Conservation (phyloP, 2,113 vertebrate genomes). For the Gracilinanus agilis region DNA sequence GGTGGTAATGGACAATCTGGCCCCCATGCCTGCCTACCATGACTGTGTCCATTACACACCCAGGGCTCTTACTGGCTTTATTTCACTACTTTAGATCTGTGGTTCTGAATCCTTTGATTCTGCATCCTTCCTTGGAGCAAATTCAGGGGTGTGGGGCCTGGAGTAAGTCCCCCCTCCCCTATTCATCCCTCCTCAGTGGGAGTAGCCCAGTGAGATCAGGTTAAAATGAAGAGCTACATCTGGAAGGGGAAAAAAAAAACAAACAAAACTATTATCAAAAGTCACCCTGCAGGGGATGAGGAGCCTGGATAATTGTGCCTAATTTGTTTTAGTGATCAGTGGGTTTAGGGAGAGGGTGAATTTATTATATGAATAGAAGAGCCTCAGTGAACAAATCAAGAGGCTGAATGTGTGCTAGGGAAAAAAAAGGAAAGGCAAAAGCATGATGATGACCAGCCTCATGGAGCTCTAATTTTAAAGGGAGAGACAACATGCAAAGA, state of each 20-base stretch:
- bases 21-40: neutral
- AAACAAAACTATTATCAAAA: no score
- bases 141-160: neutral
- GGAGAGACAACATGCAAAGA: no score
- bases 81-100: neutral
- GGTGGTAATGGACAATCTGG: neutral
- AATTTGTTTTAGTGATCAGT: neutral
- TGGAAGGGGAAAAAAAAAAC: neutral
- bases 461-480: no score
- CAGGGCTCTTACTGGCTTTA: neutral
- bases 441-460: no score
- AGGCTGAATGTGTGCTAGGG: no score
- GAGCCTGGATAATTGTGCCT: neutral
- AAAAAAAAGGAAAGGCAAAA: no score
- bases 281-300: neutral
- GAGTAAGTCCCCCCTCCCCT: neutral
- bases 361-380: neutral
- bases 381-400: no score
- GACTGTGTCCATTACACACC: neutral
- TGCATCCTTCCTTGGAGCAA: neutral
- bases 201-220: neutral
- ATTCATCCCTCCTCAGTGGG: neutral
- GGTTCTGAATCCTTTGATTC: neutral
- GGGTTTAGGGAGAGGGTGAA: neutral
- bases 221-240: neutral